Conservation (phyloP, 2,113 vertebrate species). For the Picathartes gymnocephalus region DNA sequence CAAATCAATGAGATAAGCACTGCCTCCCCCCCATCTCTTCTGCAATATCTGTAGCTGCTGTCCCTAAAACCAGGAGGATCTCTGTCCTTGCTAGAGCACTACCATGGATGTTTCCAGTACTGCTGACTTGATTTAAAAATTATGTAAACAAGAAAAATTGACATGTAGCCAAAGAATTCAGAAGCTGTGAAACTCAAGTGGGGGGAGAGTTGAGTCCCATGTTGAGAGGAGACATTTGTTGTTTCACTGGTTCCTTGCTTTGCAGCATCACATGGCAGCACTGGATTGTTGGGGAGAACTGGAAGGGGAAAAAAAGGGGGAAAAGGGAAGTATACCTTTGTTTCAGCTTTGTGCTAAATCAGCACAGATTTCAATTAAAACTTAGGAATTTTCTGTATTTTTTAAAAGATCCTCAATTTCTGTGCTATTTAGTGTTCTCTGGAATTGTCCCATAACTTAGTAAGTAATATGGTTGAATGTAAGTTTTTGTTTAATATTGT, state of each 20-base stretch:
- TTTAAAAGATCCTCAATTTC: background rate
- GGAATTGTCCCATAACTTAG: background rate
- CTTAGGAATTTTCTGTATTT: background rate
- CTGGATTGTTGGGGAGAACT: background rate
- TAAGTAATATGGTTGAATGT: background rate
- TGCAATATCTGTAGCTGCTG: background rate
- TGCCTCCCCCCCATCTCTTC: background rate
- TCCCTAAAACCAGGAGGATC: background rate
- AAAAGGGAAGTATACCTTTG: background rate
- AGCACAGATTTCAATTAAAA: background rate
- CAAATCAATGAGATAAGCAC: background rate
- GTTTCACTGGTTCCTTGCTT: background rate
- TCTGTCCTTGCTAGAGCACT: background rate
- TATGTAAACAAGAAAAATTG: background rate
- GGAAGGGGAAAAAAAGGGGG: too few relatives aligned
- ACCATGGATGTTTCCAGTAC: background rate
- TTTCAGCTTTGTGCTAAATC: background rate
- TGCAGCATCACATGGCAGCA: background rate
- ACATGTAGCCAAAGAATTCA: background rate
- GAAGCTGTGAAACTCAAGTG: background rate
- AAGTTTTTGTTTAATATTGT: background rate
- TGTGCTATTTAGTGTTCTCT: background rate
- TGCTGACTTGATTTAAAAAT: background rate
- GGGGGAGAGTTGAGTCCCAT: background rate
- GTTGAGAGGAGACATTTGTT: background rate